phyloP scores from a whole-genome alignment of 2,113 vertebrate species.

The Solea solea region DNA sequence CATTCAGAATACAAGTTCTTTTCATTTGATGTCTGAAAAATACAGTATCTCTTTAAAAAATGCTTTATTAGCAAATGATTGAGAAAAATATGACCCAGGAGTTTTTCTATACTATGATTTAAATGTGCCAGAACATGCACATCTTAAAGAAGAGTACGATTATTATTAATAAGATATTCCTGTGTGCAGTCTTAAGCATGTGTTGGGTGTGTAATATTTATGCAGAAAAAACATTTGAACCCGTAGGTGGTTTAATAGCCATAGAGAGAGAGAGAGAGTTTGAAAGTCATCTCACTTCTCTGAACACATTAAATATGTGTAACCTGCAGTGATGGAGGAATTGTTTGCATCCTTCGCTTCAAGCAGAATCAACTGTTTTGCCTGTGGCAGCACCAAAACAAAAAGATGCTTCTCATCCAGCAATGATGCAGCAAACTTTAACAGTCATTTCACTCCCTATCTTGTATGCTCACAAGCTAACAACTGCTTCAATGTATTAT shows the following conservation, averaged over 20 bases:
- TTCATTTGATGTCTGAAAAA: not conserved
- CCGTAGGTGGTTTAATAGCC: slow-evolving; percentile 28
- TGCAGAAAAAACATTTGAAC: slow-evolving; percentile 18
- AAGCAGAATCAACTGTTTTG: not conserved
- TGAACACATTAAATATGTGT: slow-evolving; percentile 18
- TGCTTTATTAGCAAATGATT: not conserved
- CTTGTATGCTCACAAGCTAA: too few relatives aligned
- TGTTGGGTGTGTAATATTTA: slow-evolving; percentile 55
- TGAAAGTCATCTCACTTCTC: slow-evolving; percentile 2
- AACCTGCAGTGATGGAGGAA: not conserved
- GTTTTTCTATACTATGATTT: not conserved
- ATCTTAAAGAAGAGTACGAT: not conserved
- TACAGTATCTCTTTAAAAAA: not conserved
- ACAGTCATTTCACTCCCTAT: too few relatives aligned
- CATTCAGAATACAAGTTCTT: not conserved
- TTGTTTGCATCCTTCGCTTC: not conserved
- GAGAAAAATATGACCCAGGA: slow-evolving; percentile 10
- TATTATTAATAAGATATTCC: slow-evolving; percentile 33
- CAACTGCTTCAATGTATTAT: too few relatives aligned
- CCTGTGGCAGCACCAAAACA: not conserved
- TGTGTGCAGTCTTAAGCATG: slow-evolving; percentile 41
- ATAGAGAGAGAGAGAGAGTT: not conserved
- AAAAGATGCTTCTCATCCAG: not conserved
- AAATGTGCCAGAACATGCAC: not conserved
- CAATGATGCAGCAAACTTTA: too few relatives aligned